Evolutionary conservation across 1,140 invertebrate genomes (phyloP), one percentile per base, ranked within the genome.

Genomic region (Chymomyza costata): DNA sequence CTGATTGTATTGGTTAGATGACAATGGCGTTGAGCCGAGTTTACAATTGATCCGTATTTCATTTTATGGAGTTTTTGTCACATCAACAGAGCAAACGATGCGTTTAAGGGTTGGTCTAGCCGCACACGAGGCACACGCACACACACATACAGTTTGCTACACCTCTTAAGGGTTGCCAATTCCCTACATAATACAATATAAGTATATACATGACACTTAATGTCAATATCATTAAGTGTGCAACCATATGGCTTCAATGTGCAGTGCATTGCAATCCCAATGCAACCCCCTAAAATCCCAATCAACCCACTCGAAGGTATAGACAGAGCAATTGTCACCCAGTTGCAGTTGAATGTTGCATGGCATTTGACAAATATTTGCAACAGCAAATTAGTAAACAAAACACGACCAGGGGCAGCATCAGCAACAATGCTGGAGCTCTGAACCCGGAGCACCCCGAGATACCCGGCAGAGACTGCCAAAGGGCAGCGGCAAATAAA

Each of bases 201-300:
- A 25, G 21, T 8, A 25, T 5, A 25, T 14, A 32, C 38, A 14
- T n/a, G n/a, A 60, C 62, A 71, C 58, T 61, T 80, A 71, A 80
- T 78, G 71, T 78, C 71, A 78, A 80, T 80, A 78, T 65, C 71
- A 80, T 78, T 65, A 78, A 80, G 63, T 76, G 65, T 48, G 37
- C 55, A 25, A 17, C 43, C 70, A 69, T 76, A 65, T 74, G 70
- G 52, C 35, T 16, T 18, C 11, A 51, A 43, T 25, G 21, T 25
- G 21, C 21, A 25, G 3, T 3, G 8, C 21, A 3, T 25, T 25
- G 3, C 8, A 25, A 3, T 8, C 8, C 3, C 21, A 8, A 8
- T 5, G 8, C 21, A 25, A 25, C 21, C 21, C 21, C 8, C 21
- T 3, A 5, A 25, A 5, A 8, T 25, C 3, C 3, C 49, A 30